phyloP scores from a whole-genome alignment of 1,140 invertebrate species.

The Ceratosolen fusciceps region DNA sequence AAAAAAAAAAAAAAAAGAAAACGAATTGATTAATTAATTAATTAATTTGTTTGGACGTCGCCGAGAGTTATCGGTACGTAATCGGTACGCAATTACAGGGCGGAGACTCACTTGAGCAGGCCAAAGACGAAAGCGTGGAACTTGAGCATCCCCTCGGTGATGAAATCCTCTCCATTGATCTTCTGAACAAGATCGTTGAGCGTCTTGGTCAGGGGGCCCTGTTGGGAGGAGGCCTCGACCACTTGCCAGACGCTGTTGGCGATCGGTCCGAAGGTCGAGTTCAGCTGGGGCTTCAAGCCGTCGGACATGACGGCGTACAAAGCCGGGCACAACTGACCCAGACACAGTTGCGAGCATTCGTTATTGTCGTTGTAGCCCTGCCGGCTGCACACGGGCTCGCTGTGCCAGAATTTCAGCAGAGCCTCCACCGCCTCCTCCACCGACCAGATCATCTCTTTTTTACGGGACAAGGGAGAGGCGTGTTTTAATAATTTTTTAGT shows the following conservation, averaged over 20 bases:
- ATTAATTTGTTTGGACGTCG: too few relatives aligned
- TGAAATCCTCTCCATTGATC: constrained; percentile 86
- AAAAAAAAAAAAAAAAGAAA: constrained; percentile 15
- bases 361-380: constrained; percentile 59
- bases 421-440: constrained; percentile 79
- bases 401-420: constrained; percentile 72
- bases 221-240: constrained; percentile 89
- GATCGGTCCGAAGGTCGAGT: constrained; percentile 89
- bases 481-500: too few relatives aligned
- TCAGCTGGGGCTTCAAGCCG: constrained; percentile 83
- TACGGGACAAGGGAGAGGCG: constrained; percentile 54
- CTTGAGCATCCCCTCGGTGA: constrained; percentile 88
- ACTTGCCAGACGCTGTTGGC: constrained; percentile 91
- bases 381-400: constrained; percentile 57
- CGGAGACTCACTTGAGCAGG: constrained; percentile 83
- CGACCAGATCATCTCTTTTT: constrained; percentile 77
- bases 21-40: too few relatives aligned
- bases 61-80: too few relatives aligned
- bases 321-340: constrained; percentile 85
- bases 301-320: constrained; percentile 87
- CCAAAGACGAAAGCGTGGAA: constrained; percentile 93
- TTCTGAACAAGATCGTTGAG: constrained; percentile 88
- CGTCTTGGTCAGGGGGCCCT: constrained; percentile 87
- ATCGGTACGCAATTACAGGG: not conserved
- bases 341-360: constrained; percentile 78